Base-by-base conservation (phyloP, 2,888 invertebrate species). In the Orthosia cruda region DNA sequence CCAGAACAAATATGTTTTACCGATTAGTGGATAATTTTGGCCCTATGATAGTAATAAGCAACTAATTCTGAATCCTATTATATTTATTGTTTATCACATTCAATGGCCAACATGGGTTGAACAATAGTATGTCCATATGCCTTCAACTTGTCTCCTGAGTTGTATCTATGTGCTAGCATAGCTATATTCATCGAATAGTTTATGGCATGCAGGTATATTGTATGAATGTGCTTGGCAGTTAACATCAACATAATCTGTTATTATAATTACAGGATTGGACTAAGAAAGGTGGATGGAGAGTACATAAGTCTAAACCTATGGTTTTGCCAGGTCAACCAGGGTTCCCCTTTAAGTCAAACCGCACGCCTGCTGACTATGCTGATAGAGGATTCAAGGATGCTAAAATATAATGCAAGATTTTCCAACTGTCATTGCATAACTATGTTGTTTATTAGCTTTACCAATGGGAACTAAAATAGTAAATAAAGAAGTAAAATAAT, bases 221-320 rank as follows among this genome's bases (percentile, higher is more conserved):
- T 40, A 40, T 9, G 40, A 40, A 40, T 40, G 40, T 40, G 40
- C 9, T 40, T 40, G 40, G 40, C 40, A 1, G 40, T 40, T 40
- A 40, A 40, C 40, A 40, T 40, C 16, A n/a, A 26, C 3, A 40
- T 40, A 62, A 67, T 23, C 32, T 45, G 2, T 62, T 67, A 55
- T 69, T 64, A 11, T 79, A 74, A 77, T 90, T 91, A 67, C 78
- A 98, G 98, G 97, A 98, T 92, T 99, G 99, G 99, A 98, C 98
- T 0, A 97, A 97, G 80, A 97, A 97, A 90, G 97, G 98, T 73
- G 98, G 98, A 62, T 98, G 98, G 98, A 97, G 97, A 94, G 96
- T 98, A 0, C 88, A 97, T 54, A 87, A 84, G 16, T 97, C 97
- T 0, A 97, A 98, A 80, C 91, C 91, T 11, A 96, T 97, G 74